Conservation (phyloP, 2,888 invertebrate genomes). For the Luffia ferchaultella region DNA sequence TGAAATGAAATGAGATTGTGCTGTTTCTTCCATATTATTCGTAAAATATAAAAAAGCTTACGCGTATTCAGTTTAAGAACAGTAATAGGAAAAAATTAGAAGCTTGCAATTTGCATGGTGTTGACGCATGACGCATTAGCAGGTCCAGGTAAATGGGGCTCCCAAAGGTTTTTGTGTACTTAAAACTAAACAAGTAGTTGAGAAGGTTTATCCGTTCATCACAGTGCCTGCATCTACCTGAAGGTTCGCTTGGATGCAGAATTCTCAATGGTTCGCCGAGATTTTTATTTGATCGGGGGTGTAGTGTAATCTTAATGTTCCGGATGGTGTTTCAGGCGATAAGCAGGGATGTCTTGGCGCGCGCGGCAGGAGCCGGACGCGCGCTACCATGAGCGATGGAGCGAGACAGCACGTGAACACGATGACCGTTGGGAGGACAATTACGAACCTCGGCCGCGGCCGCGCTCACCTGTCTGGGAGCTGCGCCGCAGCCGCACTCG, state of each 20-base stretch:
- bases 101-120: too few species aligned
- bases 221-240: background rate
- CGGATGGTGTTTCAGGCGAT: conserved; percentile 15
- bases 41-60: too few species aligned
- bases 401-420: conserved; percentile 20
- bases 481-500: conserved; percentile 32
- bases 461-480: conserved; percentile 45
- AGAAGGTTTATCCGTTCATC: background rate
- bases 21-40: too few species aligned
- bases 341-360: conserved; percentile 55
- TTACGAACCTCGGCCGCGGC: conserved; percentile 22
- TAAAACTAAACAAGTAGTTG: background rate
- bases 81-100: too few species aligned
- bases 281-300: conserved; percentile 33
- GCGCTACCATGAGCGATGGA: conserved; percentile 37
- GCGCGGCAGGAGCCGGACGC: conserved; percentile 30
- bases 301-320: conserved; percentile 29
- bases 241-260: background rate
- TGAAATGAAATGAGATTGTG: too few species aligned
- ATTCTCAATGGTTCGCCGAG: background rate
- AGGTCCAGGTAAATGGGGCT: background rate
- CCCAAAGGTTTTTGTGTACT: background rate
- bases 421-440: conserved; percentile 4
- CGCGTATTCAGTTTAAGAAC: too few species aligned
- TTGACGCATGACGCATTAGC: background rate